Evolutionary conservation across 2,888 invertebrate genomes (phyloP).

Genomic region (Sphaerophoria rueppellii): DNA sequence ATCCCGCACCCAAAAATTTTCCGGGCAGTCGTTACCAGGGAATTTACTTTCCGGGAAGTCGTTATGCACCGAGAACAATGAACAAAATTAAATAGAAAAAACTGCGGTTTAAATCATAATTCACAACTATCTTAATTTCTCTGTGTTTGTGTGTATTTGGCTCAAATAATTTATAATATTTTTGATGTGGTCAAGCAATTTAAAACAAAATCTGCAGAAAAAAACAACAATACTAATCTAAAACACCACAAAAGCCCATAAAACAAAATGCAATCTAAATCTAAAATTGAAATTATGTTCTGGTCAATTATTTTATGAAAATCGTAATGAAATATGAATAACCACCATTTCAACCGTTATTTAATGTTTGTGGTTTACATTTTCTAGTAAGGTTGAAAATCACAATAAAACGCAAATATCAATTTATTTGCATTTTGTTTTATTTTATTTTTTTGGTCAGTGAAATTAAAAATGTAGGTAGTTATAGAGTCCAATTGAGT

Average conservation of each 20-base stretch:
- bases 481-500: no score
- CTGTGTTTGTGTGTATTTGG: background rate
- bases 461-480: no score
- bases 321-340: slow-evolving; percentile 27
- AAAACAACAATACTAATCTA: background rate
- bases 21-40: no score
- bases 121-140: background rate
- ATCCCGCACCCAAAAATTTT: no score
- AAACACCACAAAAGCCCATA: slow-evolving; percentile 19
- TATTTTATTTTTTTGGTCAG: background rate
- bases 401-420: background rate
- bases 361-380: slow-evolving; percentile 30
- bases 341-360: slow-evolving; percentile 20
- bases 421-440: background rate
- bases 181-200: slow-evolving; percentile 15
- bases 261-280: slow-evolving; percentile 24
- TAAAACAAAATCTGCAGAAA: background rate
- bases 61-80: slow-evolving; percentile 1
- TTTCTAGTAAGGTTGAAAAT: background rate
- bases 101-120: slow-evolving; percentile 11
- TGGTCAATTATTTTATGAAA: slow-evolving; percentile 11
- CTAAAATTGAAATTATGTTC: slow-evolving; percentile 2
- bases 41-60: no score
- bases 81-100: background rate
- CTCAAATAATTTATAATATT: slow-evolving; percentile 19